Conservation (phyloP, 1,140 invertebrate genomes). For the Drosophila suzukii region DNA sequence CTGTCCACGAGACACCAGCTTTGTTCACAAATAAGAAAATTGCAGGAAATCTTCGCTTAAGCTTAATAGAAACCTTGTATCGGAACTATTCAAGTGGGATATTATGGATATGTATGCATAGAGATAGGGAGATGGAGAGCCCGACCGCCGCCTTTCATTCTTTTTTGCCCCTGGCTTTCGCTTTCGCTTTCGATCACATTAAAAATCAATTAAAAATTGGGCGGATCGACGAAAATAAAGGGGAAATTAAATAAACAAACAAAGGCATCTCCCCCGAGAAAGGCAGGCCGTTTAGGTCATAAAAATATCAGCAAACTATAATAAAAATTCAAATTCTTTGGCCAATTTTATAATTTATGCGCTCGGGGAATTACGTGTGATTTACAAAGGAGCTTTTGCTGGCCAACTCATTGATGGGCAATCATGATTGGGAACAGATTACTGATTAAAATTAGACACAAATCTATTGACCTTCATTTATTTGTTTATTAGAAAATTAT, state of each 20-base stretch:
- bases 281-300: conserved; percentile 22
- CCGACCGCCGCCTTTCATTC: conserved; percentile 4
- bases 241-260: conserved; percentile 28
- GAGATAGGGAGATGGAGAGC: conserved; percentile 2
- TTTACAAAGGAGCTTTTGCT: conserved; percentile 7
- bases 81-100: conserved; percentile 13
- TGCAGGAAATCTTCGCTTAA: conserved; percentile 77
- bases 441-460: background rate
- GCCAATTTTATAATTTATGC: conserved; percentile 32
- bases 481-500: background rate
- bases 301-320: conserved; percentile 17
- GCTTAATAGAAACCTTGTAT: conserved; percentile 46
- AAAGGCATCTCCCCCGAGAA: conserved; percentile 16
- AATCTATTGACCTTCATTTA: background rate
- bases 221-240: conserved; percentile 13
- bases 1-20: background rate
- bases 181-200: conserved; percentile 23
- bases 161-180: conserved; percentile 40
- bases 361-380: conserved; percentile 3
- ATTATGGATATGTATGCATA: background rate
- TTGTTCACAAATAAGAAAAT: conserved; percentile 67
- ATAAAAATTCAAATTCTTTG: conserved; percentile 6
- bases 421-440: conserved; percentile 1
- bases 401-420: background rate
- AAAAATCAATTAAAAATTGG: conserved; percentile 60